A percentile compares a stretch with the other conserved stretches of the same genome.
phyloP scores from a whole-genome alignment of 2,797 vertebrate species.

The Telmatherina bonti region DNA sequence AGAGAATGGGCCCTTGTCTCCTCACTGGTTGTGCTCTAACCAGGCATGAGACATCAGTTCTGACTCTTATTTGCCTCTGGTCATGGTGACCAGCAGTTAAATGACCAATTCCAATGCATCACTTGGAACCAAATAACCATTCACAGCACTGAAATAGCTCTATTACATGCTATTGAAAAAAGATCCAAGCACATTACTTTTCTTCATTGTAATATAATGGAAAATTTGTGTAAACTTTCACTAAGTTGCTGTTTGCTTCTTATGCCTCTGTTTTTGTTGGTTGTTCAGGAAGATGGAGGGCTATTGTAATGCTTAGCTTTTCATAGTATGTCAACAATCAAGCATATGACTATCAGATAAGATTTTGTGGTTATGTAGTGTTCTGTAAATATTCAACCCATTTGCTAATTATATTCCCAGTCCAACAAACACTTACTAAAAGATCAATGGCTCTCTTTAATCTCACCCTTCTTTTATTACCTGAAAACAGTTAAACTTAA shows the following conservation, averaged over 20 bases:
- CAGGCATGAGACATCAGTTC: constrained; percentile 74
- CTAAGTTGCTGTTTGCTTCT: constrained; percentile 56
- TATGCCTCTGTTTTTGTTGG: constrained; percentile 47
- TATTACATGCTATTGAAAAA: constrained; percentile 64
- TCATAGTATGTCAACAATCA: constrained; percentile 66
- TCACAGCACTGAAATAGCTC: constrained; percentile 52
- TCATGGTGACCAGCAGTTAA: constrained; percentile 77
- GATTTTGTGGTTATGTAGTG: constrained; percentile 34
- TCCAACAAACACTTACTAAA: constrained; percentile 27
- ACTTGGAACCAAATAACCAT: constrained; percentile 58
- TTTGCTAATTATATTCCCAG: constrained; percentile 35
- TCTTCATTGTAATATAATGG: constrained; percentile 51
- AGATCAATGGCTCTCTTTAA: constrained; percentile 41
- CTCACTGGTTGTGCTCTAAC: constrained; percentile 63
- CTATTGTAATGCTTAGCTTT: constrained; percentile 42
- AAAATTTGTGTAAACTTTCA: constrained; percentile 35
- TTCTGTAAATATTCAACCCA: constrained; percentile 62
- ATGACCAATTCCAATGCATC: constrained; percentile 71
- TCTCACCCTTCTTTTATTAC: background rate
- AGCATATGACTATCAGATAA: constrained; percentile 54
- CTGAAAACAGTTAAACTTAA: constrained; percentile 7
- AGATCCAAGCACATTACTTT: constrained; percentile 52
- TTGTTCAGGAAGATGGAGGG: constrained; percentile 36
- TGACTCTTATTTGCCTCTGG: constrained; percentile 63
- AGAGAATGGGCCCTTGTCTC: constrained; percentile 48